Percentiles rank a stretch among this genome's conserved stretches.
phyloP scores from a whole-genome alignment of 2,797 vertebrate genomes.

The Sternotherus odoratus region DNA sequence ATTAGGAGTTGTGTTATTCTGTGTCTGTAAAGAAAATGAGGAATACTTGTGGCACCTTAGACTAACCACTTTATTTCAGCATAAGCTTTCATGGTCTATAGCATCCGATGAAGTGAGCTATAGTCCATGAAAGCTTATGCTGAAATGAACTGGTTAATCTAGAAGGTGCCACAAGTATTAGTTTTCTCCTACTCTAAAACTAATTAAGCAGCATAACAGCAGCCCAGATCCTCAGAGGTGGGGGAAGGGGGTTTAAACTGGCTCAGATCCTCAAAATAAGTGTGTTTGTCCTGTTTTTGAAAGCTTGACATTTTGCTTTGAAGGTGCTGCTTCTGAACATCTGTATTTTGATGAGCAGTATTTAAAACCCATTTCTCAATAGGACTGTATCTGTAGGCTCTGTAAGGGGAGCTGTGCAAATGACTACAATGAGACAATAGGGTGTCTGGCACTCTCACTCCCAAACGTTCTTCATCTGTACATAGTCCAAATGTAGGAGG shows the following conservation, averaged over 20 bases:
- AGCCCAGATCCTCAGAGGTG: neutral
- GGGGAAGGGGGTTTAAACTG: too few relatives aligned
- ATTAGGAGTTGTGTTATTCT: too few relatives aligned
- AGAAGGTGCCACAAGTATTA: too few relatives aligned
- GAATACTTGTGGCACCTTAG: too few relatives aligned
- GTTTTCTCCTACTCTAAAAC: neutral
- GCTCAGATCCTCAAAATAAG: too few relatives aligned
- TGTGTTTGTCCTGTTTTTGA: neutral
- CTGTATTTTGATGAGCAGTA: slow-evolving; percentile 7
- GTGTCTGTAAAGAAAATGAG: too few relatives aligned
- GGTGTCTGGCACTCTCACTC: neutral
- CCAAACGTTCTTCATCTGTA: neutral
- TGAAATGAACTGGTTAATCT: too few relatives aligned
- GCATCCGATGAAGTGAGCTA: too few relatives aligned
- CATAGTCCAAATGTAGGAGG: neutral
- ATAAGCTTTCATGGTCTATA: too few relatives aligned
- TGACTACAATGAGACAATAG: neutral
- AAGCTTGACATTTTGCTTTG: neutral
- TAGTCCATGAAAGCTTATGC: too few relatives aligned
- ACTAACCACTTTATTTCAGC: too few relatives aligned
- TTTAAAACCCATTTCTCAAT: slow-evolving; percentile 39
- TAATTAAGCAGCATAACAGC: slow-evolving; percentile 26
- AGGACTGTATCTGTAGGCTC: neutral
- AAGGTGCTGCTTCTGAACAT: slow-evolving; percentile 7
- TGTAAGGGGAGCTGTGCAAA: neutral